Evolutionary conservation across 2,888 invertebrate genomes (phyloP).

Genomic region (Sarcophaga carnaria): DNA sequence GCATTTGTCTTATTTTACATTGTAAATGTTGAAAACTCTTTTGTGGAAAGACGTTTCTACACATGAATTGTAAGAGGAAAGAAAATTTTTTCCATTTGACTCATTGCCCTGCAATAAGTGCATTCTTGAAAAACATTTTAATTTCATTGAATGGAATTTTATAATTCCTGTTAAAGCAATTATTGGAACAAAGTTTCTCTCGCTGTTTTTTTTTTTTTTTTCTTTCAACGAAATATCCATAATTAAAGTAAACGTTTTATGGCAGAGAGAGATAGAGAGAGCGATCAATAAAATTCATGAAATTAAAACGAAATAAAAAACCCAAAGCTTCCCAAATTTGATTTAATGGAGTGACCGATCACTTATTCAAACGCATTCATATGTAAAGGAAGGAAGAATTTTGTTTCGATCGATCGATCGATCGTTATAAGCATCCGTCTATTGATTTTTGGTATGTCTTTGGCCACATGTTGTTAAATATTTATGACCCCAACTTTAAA

Average conservation of each 20-base stretch:
- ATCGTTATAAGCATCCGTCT: constrained; percentile 5
- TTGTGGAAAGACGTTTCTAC: too few relatives aligned
- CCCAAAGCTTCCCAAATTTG: constrained; percentile 10
- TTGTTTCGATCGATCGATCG: constrained; percentile 29
- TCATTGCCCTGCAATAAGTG: too few relatives aligned
- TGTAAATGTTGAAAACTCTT: accelerated
- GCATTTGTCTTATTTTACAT: too few relatives aligned
- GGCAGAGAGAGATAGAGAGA: not conserved
- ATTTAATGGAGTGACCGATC: constrained; percentile 43
- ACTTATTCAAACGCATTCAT: constrained; percentile 34
- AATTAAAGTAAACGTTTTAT: constrained; percentile 57
- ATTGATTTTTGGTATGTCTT: constrained; percentile 1
- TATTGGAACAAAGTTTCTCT: constrained; percentile 28
- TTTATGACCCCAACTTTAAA: constrained; percentile 54
- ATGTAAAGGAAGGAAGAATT: constrained; percentile 27
- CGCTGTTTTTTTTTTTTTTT: too few relatives aligned
- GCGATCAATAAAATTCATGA: constrained; percentile 44
- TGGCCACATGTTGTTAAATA: constrained; percentile 63
- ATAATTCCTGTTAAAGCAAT: constrained; percentile 41
- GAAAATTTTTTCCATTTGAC: too few relatives aligned
- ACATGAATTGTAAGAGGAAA: too few relatives aligned
- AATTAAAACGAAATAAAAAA: not conserved
- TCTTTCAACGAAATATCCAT: constrained; percentile 20
- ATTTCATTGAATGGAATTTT: not conserved
- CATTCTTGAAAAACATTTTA: too few relatives aligned